Evolutionary conservation across 2,888 invertebrate genomes (phyloP).

Genomic region (Rotaria macrura): DNA sequence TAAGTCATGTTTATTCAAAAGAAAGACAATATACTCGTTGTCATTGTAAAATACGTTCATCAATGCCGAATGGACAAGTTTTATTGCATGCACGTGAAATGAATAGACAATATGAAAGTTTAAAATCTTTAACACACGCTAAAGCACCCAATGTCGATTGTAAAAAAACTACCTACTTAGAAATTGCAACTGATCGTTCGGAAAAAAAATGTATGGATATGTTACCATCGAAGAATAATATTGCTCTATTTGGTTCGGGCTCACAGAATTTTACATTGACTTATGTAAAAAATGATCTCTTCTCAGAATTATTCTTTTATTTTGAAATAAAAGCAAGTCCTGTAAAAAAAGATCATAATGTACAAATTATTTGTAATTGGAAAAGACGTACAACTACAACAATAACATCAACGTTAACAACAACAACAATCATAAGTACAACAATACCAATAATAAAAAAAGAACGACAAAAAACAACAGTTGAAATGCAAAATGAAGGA

Average conservation of each 20-base stretch:
- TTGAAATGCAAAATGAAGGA: background rate
- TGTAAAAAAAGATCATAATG: background rate
- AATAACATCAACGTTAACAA: background rate
- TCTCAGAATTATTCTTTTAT: background rate
- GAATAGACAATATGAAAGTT: background rate
- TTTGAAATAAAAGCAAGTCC: constrained; percentile 3
- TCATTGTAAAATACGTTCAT: constrained; percentile 21
- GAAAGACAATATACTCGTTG: background rate
- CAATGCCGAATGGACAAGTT: background rate
- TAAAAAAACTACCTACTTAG: background rate
- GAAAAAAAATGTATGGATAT: constrained; percentile 18
- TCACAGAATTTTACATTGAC: constrained; percentile 9
- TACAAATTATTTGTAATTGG: constrained; percentile 18
- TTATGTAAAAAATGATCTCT: background rate
- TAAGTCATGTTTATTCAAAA: background rate
- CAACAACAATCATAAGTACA: background rate
- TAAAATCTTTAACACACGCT: background rate
- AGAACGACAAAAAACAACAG: too few relatives aligned
- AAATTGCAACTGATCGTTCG: background rate
- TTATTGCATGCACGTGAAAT: background rate
- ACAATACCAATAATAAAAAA: background rate
- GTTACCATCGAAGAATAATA: background rate
- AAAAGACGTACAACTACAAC: background rate
- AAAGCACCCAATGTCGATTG: background rate
- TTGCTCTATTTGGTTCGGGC: background rate